Conservation (phyloP, 2,113 vertebrate species). For the Chelonoidis abingdonii region DNA sequence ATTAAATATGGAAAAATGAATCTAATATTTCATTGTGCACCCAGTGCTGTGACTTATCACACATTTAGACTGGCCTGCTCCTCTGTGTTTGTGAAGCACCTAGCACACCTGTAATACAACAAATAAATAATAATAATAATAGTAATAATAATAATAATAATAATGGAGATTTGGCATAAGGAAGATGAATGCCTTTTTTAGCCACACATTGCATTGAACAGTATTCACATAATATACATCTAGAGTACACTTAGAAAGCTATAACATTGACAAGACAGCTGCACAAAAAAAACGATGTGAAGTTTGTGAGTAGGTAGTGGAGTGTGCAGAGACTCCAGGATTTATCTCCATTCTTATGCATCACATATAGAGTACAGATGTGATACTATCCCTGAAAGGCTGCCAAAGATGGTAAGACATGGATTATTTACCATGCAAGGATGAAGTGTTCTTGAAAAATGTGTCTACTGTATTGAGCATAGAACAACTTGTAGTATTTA, state of each 20-base stretch:
- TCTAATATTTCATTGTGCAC: neutral
- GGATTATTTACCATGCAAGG: neutral
- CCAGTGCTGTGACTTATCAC: neutral
- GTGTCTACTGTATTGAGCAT: neutral
- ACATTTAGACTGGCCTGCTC: neutral
- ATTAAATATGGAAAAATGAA: neutral
- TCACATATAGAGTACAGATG: accelerated
- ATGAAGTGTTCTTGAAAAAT: neutral
- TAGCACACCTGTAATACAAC: neutral
- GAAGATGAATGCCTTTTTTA: neutral
- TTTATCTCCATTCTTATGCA: neutral
- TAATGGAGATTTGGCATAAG: neutral
- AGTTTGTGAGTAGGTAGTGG: neutral
- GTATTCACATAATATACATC: neutral
- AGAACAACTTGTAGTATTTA: neutral
- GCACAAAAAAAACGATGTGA: neutral
- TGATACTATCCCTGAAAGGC: neutral
- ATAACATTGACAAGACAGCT: neutral
- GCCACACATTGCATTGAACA: neutral
- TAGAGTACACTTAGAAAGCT: neutral
- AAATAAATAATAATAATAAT: neutral
- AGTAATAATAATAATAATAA: accelerated
- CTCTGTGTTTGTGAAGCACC: neutral
- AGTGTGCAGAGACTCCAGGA: neutral
- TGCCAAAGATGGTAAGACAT: neutral